A percentile compares a stretch with the other conserved stretches of the same genome.
These are phyloP conservation scores for Microtus oregoni DNA, from an alignment of 2,113 vertebrate genomes.

Conservation along the genomic window DNA sequence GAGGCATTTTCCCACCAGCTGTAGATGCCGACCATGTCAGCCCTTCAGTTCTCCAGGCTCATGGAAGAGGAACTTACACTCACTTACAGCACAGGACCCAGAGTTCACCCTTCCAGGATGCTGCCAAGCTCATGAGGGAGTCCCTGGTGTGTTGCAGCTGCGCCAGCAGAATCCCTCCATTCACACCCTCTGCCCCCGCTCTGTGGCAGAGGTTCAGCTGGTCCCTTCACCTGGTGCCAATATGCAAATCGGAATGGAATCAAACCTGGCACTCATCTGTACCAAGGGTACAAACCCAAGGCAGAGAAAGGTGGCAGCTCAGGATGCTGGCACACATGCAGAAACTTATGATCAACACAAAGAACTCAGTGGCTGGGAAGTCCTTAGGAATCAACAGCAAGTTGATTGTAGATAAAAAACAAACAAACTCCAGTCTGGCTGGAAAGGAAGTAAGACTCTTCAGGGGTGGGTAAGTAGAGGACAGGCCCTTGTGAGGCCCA, in stretches of 20 bases:
- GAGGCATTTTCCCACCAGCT: neutral
- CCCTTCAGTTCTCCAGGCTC: neutral
- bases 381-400: neutral
- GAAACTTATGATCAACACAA: neutral
- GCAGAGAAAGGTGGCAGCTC: neutral
- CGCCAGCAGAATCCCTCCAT: neutral
- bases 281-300: neutral
- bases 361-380: neutral
- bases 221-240: neutral
- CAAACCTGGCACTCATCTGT: neutral
- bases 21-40: rapidly evolving
- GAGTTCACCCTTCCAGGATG: neutral
- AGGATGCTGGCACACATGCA: neutral
- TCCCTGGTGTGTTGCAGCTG: neutral
- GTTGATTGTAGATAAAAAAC: neutral
- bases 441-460: neutral
- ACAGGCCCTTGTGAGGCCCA: neutral
- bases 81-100: neutral
- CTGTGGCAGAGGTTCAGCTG: neutral
- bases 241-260: neutral
- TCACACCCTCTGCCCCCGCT: too few relatives aligned
- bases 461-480: neutral
- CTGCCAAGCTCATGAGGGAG: neutral
- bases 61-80: neutral
- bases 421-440: neutral